A percentile compares a stretch with the other conserved stretches of the same genome.
Conservation (phyloP, 2,888 invertebrate species). For the Drosophila peninsularis region DNA sequence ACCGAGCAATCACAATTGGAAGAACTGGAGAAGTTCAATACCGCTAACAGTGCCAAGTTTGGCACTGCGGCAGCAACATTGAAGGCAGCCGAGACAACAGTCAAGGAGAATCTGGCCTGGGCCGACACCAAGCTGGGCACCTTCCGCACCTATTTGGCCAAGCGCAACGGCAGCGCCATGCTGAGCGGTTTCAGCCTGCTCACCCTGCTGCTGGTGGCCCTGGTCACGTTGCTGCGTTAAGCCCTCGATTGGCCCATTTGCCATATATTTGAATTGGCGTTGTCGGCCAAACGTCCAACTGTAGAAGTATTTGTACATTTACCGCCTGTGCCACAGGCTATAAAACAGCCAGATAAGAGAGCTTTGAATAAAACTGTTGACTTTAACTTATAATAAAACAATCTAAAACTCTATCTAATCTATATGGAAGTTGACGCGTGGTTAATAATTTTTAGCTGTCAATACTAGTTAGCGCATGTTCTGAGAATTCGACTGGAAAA, state of each 20-base stretch:
- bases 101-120: conserved; percentile 82
- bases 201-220: conserved; percentile 58
- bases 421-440: conserved; percentile 7
- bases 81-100: conserved; percentile 69
- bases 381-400: conserved; percentile 40
- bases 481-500: neutral
- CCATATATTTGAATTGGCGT: conserved; percentile 13
- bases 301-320: conserved; percentile 49
- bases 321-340: conserved; percentile 24
- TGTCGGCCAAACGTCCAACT: conserved; percentile 8
- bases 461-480: neutral
- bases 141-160: conserved; percentile 69
- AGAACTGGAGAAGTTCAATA: conserved; percentile 70
- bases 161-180: conserved; percentile 57
- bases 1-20: conserved; percentile 75
- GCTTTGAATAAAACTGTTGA: conserved; percentile 14
- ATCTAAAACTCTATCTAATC: conserved; percentile 28
- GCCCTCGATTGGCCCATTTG: conserved; percentile 1
- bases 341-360: conserved; percentile 52
- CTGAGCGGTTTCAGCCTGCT: conserved; percentile 59
- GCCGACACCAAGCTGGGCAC: conserved; percentile 59
- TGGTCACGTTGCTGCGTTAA: conserved; percentile 56
- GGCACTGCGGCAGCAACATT: conserved; percentile 72
- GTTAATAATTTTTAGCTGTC: conserved; percentile 3
- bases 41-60: conserved; percentile 66